phyloP scores from a whole-genome alignment of 2,113 vertebrate genomes.

The Mastomys coucha region DNA sequence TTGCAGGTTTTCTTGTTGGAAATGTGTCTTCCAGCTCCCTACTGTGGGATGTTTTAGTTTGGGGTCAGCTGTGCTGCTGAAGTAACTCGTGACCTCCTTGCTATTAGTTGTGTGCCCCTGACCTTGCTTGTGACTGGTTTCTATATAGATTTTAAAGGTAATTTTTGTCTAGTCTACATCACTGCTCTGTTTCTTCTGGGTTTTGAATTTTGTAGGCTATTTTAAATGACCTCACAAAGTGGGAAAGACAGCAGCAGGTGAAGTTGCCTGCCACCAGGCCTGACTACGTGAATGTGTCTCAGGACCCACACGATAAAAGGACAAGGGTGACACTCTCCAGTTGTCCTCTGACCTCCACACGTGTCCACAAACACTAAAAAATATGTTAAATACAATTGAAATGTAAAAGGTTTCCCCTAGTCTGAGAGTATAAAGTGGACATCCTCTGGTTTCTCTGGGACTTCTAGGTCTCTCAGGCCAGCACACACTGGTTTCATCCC shows the following conservation, averaged over 20 bases:
- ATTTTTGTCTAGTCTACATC: neutral
- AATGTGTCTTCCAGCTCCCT: rapidly evolving
- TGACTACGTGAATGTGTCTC: neutral
- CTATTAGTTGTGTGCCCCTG: rapidly evolving
- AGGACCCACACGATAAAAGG: neutral
- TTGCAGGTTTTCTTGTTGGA: neutral
- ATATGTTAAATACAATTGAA: neutral
- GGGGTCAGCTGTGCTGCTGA: neutral
- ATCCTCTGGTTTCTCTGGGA: neutral
- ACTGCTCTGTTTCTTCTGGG: neutral
- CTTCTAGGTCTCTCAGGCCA: neutral
- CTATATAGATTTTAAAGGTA: neutral
- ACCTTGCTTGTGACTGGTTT: neutral
- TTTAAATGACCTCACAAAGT: neutral
- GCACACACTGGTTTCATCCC: neutral
- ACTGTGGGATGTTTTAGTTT: rapidly evolving
- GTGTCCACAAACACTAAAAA: neutral
- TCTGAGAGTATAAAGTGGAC: neutral
- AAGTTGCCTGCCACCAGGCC: neutral
- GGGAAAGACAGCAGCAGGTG: no score
- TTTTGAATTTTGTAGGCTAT: neutral
- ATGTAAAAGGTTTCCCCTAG: neutral
- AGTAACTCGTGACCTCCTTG: neutral
- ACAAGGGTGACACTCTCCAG: neutral
- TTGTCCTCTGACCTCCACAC: neutral